Evolutionary conservation across 1,140 invertebrate species (phyloP).

Genomic region (Wiebesia pumilae): DNA sequence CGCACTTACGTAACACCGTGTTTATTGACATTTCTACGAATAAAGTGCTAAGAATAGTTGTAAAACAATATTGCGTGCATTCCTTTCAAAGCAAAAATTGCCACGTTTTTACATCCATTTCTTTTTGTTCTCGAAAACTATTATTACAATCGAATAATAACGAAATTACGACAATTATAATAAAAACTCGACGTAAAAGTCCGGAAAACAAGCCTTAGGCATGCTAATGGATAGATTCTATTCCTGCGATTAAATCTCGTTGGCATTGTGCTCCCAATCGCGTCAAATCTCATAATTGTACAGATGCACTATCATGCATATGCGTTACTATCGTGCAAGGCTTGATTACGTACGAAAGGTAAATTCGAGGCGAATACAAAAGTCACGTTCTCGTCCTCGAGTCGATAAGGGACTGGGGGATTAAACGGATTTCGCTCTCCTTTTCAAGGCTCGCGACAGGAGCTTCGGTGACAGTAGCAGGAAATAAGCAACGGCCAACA

Average conservation of each 20-base stretch:
- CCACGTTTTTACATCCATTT: background rate
- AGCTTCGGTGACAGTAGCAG: too few species aligned
- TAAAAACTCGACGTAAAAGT: conserved; percentile 12
- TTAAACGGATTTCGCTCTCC: too few species aligned
- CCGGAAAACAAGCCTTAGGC: conserved; percentile 14
- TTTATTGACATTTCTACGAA: conserved; percentile 5
- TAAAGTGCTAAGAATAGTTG: background rate
- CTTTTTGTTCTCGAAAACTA: background rate
- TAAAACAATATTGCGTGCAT: background rate
- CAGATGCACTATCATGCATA: background rate
- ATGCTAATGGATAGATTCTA: conserved; percentile 3
- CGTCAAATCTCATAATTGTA: conserved; percentile 4
- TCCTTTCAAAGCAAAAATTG: background rate
- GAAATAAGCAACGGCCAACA: too few species aligned
- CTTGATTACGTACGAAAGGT: too few species aligned
- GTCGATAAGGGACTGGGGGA: too few species aligned
- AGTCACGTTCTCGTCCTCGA: background rate
- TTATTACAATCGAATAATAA: background rate
- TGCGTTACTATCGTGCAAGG: background rate
- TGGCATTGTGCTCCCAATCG: conserved; percentile 35
- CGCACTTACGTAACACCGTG: background rate
- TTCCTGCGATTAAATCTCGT: conserved; percentile 21
- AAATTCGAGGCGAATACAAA: background rate
- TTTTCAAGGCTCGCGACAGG: too few species aligned
- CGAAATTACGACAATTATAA: background rate